Evolutionary conservation across 1,140 invertebrate species (phyloP).

Genomic region (Antheraea pernyi): DNA sequence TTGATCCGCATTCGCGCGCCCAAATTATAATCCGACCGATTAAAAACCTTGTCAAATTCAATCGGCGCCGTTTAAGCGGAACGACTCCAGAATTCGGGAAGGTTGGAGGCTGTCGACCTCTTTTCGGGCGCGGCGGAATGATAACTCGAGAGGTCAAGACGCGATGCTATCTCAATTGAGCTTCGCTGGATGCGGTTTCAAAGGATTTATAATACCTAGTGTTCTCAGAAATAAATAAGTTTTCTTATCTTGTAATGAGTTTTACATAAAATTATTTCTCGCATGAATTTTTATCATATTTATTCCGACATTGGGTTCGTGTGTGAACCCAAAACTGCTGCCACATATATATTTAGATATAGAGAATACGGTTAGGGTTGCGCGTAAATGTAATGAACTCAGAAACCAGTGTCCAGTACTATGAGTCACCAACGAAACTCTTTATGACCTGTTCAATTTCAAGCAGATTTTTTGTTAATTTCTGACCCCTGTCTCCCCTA

Average conservation of each 20-base stretch:
- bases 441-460: too few relatives aligned
- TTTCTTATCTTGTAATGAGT: background rate
- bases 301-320: too few relatives aligned
- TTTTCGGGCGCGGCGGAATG: background rate
- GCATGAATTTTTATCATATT: too few relatives aligned
- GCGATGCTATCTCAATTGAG: background rate
- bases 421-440: too few relatives aligned
- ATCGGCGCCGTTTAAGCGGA: background rate
- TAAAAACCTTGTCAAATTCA: background rate
- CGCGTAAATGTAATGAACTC: too few relatives aligned
- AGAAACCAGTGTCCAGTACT: too few relatives aligned
- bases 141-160: conserved; percentile 1
- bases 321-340: too few relatives aligned
- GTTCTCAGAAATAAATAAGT: background rate
- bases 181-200: background rate
- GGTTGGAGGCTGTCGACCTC: background rate
- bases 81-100: background rate
- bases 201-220: background rate
- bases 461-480: too few relatives aligned
- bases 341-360: too few relatives aligned
- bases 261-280: too few relatives aligned
- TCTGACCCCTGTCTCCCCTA: too few relatives aligned
- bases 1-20: background rate
- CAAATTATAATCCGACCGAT: background rate
- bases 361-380: too few relatives aligned